Conservation (phyloP, 2,888 invertebrate species). For the Meteorus cinctellus region DNA sequence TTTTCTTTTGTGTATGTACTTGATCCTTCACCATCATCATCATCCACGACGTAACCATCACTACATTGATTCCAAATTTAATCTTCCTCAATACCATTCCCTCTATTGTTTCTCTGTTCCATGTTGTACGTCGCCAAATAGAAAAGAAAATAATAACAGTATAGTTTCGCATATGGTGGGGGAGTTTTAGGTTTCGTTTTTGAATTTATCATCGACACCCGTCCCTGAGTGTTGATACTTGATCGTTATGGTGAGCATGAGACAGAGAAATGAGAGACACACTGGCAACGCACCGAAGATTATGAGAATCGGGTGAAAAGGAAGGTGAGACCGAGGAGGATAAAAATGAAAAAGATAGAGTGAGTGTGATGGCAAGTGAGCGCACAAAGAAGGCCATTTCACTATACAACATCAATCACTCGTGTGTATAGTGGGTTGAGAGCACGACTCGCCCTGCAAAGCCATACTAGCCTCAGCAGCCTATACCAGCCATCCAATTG, state of each 20-base stretch:
- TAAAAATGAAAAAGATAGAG: not conserved
- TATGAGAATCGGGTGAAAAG: slow-evolving; percentile 12
- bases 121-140: not conserved
- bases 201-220: not conserved
- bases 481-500: slow-evolving; percentile 48
- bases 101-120: not conserved
- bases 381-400: not conserved
- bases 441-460: not conserved
- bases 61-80: too few species aligned
- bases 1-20: slow-evolving; percentile 27
- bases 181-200: not conserved
- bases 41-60: not conserved
- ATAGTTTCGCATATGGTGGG: too few species aligned
- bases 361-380: not conserved
- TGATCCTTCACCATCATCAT: slow-evolving; percentile 15
- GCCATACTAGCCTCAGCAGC: not conserved
- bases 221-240: slow-evolving; percentile 11
- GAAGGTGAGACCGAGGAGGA: slow-evolving; percentile 23
- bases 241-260: not conserved
- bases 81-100: too few species aligned
- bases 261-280: slow-evolving; percentile 19
- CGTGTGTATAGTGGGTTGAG: not conserved
- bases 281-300: not conserved
- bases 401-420: slow-evolving; percentile 4
- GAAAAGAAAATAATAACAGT: too few species aligned